phyloP scores from a whole-genome alignment of 2,113 vertebrate species.

The Notechis scutatus region DNA sequence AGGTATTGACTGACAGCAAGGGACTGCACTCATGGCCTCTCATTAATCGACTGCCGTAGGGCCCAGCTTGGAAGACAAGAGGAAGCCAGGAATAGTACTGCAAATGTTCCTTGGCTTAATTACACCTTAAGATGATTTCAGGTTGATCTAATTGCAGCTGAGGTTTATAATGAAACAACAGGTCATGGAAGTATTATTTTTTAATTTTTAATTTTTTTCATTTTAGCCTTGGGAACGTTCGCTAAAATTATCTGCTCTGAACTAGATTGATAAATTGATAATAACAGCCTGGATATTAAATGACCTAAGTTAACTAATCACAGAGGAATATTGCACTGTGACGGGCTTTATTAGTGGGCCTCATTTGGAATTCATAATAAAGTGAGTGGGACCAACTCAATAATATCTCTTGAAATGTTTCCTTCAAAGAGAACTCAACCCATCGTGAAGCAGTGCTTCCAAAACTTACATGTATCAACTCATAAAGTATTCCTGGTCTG shows the following conservation, averaged over 20 bases:
- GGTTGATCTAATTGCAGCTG: slow-evolving; percentile 29
- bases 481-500: too few relatives aligned
- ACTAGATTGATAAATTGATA: not conserved
- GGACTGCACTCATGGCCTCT: not conserved
- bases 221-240: slow-evolving; percentile 22
- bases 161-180: slow-evolving; percentile 37
- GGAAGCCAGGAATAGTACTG: slow-evolving; percentile 27
- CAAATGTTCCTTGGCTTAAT: slow-evolving; percentile 48
- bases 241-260: slow-evolving; percentile 12
- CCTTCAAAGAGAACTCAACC: not conserved
- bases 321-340: not conserved
- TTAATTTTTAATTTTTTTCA: not conserved
- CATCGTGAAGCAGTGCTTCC: not conserved
- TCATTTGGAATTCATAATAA: not conserved
- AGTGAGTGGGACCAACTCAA: not conserved
- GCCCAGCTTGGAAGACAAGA: not conserved
- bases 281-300: not conserved
- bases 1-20: not conserved
- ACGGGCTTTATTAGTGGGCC: not conserved
- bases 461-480: not conserved
- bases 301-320: not conserved
- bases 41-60: not conserved
- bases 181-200: slow-evolving; percentile 22
- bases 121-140: slow-evolving; percentile 36
- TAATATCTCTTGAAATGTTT: not conserved